Evolutionary conservation across 2,888 invertebrate species (phyloP).

Genomic region (Theristus sp.): DNA sequence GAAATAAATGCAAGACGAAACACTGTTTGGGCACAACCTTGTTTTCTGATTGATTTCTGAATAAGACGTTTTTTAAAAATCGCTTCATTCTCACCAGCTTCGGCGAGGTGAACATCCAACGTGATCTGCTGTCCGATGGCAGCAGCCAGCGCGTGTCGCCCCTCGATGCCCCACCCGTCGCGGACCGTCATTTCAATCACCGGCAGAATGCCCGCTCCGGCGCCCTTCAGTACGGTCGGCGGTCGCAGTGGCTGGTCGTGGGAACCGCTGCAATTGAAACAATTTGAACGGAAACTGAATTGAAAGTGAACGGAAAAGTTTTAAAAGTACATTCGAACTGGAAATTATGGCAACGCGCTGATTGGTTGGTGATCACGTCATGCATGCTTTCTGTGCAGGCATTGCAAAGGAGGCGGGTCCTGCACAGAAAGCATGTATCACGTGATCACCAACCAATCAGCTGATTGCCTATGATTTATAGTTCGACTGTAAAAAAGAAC

Average conservation of each 20-base stretch:
- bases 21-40: not conserved
- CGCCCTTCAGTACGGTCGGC: not conserved
- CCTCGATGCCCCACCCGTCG: conserved; percentile 2
- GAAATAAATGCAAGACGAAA: not conserved
- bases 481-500: no score
- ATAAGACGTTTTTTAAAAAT: not conserved
- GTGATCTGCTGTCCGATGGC: conserved; percentile 2
- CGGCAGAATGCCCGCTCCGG: conserved; percentile 2
- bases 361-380: no score
- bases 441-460: no score
- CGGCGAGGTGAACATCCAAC: conserved; percentile 1
- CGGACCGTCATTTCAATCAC: conserved; percentile 2
- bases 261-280: not conserved
- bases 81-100: not conserved
- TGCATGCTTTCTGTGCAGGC: no score
- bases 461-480: no score
- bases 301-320: no score
- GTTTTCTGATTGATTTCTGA: not conserved
- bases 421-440: no score
- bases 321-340: no score
- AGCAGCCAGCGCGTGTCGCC: not conserved
- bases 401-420: no score
- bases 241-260: not conserved
- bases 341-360: no score
- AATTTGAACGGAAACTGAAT: no score